These are phyloP conservation scores for Anodontia alba DNA, from an alignment of 2,888 invertebrate species.

Conservation along the genomic window DNA sequence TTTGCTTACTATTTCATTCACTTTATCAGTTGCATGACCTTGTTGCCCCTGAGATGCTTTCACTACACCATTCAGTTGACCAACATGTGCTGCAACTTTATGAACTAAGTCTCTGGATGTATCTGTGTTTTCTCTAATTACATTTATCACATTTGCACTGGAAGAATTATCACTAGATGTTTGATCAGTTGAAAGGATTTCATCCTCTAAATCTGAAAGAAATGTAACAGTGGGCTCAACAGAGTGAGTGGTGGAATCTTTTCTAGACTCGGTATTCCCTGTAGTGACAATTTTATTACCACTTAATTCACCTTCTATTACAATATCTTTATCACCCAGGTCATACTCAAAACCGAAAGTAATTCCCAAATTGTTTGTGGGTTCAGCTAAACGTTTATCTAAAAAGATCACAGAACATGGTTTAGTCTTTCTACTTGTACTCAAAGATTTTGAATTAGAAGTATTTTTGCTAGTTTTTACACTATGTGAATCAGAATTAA, in stretches of 20 bases:
- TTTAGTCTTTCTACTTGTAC: constrained; percentile 43
- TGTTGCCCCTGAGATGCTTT: constrained; percentile 36
- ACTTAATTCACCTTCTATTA: constrained; percentile 6
- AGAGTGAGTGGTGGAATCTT: constrained; percentile 10
- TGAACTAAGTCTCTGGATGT: constrained; percentile 14
- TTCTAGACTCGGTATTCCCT: background rate
- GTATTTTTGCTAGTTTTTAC: constrained; percentile 15
- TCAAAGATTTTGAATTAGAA: constrained; percentile 21
- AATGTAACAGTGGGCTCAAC: constrained; percentile 25
- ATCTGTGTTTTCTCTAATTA: constrained; percentile 3
- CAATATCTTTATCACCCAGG: constrained; percentile 11
- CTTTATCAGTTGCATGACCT: background rate
- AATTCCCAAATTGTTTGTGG: constrained; percentile 72
- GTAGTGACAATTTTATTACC: background rate
- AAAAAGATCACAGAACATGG: constrained; percentile 78
- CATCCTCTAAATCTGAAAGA: constrained; percentile 2
- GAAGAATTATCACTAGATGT: constrained; percentile 42
- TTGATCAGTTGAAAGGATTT: constrained; percentile 14
- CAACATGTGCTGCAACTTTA: constrained; percentile 38
- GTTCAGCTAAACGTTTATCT: constrained; percentile 72
- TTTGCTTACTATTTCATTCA: background rate
- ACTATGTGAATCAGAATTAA: constrained; percentile 32
- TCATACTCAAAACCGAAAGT: constrained; percentile 78
- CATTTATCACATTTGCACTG: constrained; percentile 47
- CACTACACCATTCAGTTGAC: constrained; percentile 56